Percentiles rank a stretch among this genome's conserved stretches.
phyloP scores from a whole-genome alignment of 2,113 vertebrate genomes.

The Hippoglossus stenolepis region DNA sequence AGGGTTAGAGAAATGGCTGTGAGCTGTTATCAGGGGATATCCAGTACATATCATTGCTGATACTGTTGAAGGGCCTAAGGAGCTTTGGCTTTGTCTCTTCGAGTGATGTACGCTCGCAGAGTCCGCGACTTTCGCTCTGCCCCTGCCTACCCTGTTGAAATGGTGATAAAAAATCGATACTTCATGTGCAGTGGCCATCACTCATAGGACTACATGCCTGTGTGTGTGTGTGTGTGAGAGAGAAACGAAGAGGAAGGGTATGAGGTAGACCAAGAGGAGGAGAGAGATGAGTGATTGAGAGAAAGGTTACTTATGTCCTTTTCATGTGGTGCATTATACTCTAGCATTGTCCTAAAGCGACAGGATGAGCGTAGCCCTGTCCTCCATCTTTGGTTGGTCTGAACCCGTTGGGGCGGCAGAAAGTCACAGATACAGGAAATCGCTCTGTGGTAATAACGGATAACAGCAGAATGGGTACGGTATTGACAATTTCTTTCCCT shows the following conservation, averaged over 20 bases:
- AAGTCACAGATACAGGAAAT: slow-evolving; percentile 35
- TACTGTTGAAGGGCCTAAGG: slow-evolving; percentile 21
- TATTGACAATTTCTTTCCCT: not conserved
- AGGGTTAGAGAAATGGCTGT: slow-evolving; percentile 8
- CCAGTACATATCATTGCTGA: slow-evolving; percentile 23
- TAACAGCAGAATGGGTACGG: not conserved
- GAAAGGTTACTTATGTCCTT: slow-evolving; percentile 48
- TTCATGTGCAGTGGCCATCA: slow-evolving; percentile 36
- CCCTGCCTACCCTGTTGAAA: slow-evolving; percentile 44
- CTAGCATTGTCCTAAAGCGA: slow-evolving; percentile 28
- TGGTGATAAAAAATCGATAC: slow-evolving; percentile 52
- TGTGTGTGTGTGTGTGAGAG: slow-evolving; percentile 4
- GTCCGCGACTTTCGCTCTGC: slow-evolving; percentile 16
- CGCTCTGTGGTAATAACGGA: slow-evolving; percentile 22
- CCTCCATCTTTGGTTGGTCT: slow-evolving; percentile 10
- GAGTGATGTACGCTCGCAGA: slow-evolving; percentile 30
- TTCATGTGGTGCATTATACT: slow-evolving; percentile 47
- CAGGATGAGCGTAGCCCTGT: slow-evolving; percentile 21
- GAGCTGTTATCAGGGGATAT: slow-evolving; percentile 5
- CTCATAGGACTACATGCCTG: slow-evolving; percentile 41
- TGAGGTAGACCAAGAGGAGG: not conserved
- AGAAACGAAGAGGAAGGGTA: slow-evolving; percentile 12
- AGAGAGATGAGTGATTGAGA: slow-evolving; percentile 48
- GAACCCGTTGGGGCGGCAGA: slow-evolving; percentile 28
- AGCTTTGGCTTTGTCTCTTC: slow-evolving; percentile 39